Conservation (phyloP, 2,113 vertebrate species). For the Passer domesticus region DNA sequence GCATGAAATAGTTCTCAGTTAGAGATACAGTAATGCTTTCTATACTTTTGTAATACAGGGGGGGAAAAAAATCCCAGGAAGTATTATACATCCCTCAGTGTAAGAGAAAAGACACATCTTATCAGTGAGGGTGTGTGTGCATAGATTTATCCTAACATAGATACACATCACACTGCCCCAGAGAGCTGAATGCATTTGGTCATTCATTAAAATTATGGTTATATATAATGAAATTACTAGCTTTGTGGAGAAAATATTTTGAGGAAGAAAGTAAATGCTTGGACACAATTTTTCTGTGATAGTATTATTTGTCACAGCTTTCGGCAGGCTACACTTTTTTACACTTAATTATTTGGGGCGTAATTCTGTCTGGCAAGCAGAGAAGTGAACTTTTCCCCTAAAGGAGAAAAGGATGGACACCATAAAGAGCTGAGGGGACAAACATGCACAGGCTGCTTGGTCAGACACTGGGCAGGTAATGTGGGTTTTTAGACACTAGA, state of each 20-base stretch:
- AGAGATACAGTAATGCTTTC: constrained; percentile 61
- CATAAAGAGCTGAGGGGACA: not conserved
- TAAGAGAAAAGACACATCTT: constrained; percentile 29
- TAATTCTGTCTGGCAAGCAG: not conserved
- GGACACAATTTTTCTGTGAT: not conserved
- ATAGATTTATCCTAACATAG: not conserved
- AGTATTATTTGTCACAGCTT: not conserved
- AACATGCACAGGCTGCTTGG: not conserved
- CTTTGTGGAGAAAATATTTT: constrained; percentile 3
- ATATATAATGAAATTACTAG: not conserved
- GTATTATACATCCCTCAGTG: not conserved
- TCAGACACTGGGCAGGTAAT: not conserved
- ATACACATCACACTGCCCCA: constrained; percentile 6
- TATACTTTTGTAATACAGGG: constrained; percentile 41
- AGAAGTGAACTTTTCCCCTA: not conserved
- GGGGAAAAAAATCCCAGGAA: not conserved
- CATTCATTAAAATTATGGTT: constrained; percentile 34
- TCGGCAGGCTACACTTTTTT: not conserved
- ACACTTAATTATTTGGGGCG: not conserved
- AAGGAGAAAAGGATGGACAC: not conserved
- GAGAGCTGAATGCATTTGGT: constrained; percentile 3
- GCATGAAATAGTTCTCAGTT: constrained; percentile 62
- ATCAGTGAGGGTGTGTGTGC: not conserved
- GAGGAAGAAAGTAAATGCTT: not conserved
- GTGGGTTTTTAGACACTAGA: not conserved